Evolutionary conservation across 2,113 vertebrate genomes (phyloP).

Genomic region (Agelaius tricolor): DNA sequence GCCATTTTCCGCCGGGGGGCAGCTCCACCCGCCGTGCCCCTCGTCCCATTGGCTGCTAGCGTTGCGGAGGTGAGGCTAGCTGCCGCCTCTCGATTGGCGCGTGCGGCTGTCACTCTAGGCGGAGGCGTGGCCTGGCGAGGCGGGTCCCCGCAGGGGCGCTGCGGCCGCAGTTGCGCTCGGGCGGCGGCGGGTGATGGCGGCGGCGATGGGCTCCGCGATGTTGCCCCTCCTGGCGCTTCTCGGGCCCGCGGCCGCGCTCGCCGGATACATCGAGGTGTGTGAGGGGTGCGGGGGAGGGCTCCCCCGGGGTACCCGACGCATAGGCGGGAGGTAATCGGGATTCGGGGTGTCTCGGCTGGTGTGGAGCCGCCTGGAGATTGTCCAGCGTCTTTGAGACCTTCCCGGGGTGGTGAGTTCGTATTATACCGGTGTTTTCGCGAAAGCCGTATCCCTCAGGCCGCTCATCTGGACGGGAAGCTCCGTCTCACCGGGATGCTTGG

Average conservation of each 20-base stretch:
- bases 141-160: conserved; percentile 59
- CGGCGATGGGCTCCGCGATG: not conserved
- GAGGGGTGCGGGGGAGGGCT: not conserved
- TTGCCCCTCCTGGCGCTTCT: conserved; percentile 72
- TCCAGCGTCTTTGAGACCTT: not conserved
- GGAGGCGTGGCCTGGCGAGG: not conserved
- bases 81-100: accelerated
- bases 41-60: not conserved
- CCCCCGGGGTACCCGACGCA: not conserved
- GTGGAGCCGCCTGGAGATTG: not conserved
- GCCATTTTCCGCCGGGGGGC: not conserved
- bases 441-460: not conserved
- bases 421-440: not conserved
- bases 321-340: not conserved
- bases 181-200: conserved; percentile 8
- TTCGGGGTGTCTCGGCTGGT: not conserved
- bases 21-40: accelerated
- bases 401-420: not conserved
- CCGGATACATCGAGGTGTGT: conserved; percentile 86
- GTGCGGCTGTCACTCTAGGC: accelerated
- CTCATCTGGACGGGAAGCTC: not conserved
- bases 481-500: not conserved
- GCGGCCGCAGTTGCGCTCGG: conserved; percentile 31
- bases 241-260: conserved; percentile 71
- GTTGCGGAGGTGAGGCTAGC: accelerated